Evolutionary conservation across 2,888 invertebrate genomes (phyloP).

Genomic region (Perithous albicinctus): DNA sequence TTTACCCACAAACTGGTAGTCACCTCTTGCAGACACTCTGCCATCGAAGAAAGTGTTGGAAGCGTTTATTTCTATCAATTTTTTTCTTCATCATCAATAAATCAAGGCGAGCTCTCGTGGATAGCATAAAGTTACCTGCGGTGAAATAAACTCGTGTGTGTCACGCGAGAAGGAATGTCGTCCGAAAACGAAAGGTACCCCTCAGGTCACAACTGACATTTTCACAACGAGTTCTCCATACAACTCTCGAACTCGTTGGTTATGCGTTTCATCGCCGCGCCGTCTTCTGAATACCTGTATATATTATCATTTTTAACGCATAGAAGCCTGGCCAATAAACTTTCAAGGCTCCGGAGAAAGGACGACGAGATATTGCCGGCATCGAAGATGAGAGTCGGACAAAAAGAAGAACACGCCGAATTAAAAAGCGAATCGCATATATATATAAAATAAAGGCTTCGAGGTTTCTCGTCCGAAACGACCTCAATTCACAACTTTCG

Average conservation of each 20-base stretch:
- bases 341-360: conserved; percentile 70
- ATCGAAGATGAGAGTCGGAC: conserved; percentile 23
- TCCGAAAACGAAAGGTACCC: conserved; percentile 74
- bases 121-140: background rate
- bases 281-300: background rate
- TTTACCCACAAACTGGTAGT: background rate
- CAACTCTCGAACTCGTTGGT: conserved; percentile 43
- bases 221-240: conserved; percentile 58
- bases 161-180: conserved; percentile 65
- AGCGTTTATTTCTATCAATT: background rate
- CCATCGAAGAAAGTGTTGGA: conserved; percentile 21
- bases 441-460: background rate
- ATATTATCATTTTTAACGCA: background rate
- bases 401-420: conserved; percentile 7
- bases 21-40: background rate
- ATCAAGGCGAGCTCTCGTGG: conserved; percentile 3
- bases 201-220: conserved; percentile 71
- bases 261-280: background rate
- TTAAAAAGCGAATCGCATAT: conserved; percentile 16
- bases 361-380: conserved; percentile 46
- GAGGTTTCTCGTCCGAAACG: conserved; percentile 2
- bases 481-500: conserved; percentile 20
- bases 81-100: background rate
- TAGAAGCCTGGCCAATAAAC: conserved; percentile 18
- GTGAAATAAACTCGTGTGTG: background rate